Percentiles rank a stretch among this genome's conserved stretches.
Conservation (phyloP, 2,113 vertebrate genomes). For the Romanogobio albipinnatus region DNA sequence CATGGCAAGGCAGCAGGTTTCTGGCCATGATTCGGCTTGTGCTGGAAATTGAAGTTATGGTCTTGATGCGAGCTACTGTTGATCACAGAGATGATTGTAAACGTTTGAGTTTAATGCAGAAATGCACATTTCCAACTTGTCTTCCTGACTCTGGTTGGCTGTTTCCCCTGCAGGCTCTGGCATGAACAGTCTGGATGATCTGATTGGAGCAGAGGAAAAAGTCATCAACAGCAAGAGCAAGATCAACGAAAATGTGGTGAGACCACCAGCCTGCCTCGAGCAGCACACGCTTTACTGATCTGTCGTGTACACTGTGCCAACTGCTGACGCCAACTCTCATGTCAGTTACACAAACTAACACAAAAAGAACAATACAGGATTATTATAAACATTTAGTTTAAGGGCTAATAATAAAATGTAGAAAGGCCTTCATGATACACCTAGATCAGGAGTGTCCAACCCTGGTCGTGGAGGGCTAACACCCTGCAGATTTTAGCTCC, state of each 20-base stretch:
- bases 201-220: slow-evolving; percentile 92
- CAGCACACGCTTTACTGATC: slow-evolving; percentile 4
- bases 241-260: slow-evolving; percentile 90
- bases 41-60: neutral
- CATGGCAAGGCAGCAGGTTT: slow-evolving; percentile 14
- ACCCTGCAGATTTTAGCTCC: no score
- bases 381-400: neutral
- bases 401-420: neutral
- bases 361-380: neutral
- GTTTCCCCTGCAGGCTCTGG: slow-evolving; percentile 84
- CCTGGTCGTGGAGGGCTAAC: no score
- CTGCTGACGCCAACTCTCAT: neutral
- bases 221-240: slow-evolving; percentile 92
- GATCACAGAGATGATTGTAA: neutral
- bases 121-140: neutral
- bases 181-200: slow-evolving; percentile 83
- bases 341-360: neutral
- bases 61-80: neutral
- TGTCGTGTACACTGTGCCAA: neutral
- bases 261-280: slow-evolving; percentile 49
- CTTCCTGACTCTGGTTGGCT: slow-evolving; percentile 46
- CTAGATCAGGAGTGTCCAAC: neutral
- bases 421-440: neutral
- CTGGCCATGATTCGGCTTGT: neutral
- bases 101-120: neutral